These are phyloP conservation scores for Lerema accius DNA, from an alignment of 1,140 invertebrate species.

Conservation along the genomic window DNA sequence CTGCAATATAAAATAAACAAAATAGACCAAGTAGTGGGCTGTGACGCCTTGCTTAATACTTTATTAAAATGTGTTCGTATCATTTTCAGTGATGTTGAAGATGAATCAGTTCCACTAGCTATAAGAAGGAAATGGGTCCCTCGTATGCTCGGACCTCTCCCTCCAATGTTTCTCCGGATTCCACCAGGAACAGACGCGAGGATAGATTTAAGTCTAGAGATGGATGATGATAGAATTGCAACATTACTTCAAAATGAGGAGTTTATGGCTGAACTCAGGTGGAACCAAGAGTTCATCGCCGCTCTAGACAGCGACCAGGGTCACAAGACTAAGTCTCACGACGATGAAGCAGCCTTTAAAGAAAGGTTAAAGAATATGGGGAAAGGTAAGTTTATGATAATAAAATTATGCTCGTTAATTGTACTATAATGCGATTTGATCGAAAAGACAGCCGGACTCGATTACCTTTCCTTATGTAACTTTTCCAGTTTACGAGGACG, in stretches of 20 bases:
- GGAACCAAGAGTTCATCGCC: slow-evolving; percentile 95
- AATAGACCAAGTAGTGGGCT: too few species aligned
- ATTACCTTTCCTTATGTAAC: too few species aligned
- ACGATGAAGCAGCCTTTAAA: slow-evolving; percentile 91
- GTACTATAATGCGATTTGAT: too few species aligned
- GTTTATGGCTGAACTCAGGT: slow-evolving; percentile 93
- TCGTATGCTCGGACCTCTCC: slow-evolving; percentile 90
- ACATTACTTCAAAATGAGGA: slow-evolving; percentile 96
- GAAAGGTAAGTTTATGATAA: slow-evolving; percentile 84
- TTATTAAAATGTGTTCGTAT: not conserved
- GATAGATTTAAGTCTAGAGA: slow-evolving; percentile 72
- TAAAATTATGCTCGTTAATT: too few species aligned
- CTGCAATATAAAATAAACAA: too few species aligned
- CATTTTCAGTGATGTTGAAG: slow-evolving; percentile 66
- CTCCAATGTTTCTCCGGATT: slow-evolving; percentile 90
- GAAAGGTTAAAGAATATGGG: slow-evolving; percentile 94
- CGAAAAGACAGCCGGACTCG: too few species aligned
- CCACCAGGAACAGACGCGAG: slow-evolving; percentile 73
- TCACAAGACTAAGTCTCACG: slow-evolving; percentile 83
- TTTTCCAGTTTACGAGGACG: too few species aligned
- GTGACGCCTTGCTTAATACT: too few species aligned
- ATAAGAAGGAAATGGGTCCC: slow-evolving; percentile 89
- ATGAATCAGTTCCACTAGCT: slow-evolving; percentile 68
- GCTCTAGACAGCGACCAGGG: slow-evolving; percentile 90
- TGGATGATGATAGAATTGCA: slow-evolving; percentile 91